phyloP scores from a whole-genome alignment of 2,113 vertebrate genomes.

The Otocyon megalotis region DNA sequence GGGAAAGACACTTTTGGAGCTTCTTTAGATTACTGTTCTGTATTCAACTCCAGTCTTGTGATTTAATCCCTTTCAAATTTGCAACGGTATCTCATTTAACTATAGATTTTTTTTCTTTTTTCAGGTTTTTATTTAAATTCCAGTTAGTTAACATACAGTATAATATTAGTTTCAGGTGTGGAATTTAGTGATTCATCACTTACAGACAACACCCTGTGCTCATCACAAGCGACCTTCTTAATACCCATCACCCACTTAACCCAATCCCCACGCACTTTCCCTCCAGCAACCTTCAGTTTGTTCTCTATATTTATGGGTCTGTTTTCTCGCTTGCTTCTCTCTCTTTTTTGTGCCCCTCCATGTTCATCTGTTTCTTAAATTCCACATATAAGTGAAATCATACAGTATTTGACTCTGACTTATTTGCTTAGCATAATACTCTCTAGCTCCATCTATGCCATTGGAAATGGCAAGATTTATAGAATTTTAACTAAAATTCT shows the following conservation, averaged over 20 bases:
- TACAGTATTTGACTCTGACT: not conserved
- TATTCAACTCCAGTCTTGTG: not conserved
- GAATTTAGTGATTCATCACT: not conserved
- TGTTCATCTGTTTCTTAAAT: not conserved
- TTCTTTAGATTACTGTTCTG: not conserved
- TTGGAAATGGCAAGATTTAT: not conserved
- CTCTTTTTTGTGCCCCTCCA: not conserved
- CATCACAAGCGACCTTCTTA: not conserved
- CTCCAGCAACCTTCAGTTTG: not conserved
- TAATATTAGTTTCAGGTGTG: not conserved
- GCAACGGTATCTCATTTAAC: not conserved
- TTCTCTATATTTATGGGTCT: not conserved
- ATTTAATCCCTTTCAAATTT: not conserved
- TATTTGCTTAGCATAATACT: not conserved
- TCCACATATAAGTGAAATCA: not conserved
- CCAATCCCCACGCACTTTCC: not conserved
- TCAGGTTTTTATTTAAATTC: not conserved
- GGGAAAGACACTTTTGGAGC: not conserved
- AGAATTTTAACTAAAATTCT: not conserved
- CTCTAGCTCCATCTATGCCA: not conserved
- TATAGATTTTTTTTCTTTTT: not conserved
- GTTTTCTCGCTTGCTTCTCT: not conserved
- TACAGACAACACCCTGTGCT: not conserved
- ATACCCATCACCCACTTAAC: not conserved
- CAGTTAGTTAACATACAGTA: not conserved